Conservation (phyloP, 2,113 vertebrate genomes). For the Nematolebias whitei region DNA sequence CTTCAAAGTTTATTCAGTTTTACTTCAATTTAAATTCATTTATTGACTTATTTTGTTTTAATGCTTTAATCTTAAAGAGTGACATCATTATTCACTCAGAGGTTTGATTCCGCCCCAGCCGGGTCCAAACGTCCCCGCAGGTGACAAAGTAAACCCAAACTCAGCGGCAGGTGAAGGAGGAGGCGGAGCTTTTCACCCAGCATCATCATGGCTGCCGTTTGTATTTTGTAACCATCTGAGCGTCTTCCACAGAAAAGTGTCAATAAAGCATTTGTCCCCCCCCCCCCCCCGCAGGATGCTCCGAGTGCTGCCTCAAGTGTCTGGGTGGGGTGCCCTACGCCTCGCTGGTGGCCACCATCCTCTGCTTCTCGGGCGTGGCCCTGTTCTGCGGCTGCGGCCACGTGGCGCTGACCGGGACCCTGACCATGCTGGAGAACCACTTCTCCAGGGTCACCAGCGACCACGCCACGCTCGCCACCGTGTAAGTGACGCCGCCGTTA, state of each 20-base stretch:
- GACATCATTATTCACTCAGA: neutral
- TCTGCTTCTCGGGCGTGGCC: constrained; percentile 96
- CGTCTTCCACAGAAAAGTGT: neutral
- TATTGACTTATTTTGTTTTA: neutral
- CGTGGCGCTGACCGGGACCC: constrained; percentile 91
- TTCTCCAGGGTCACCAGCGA: constrained; percentile 90
- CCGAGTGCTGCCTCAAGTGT: constrained; percentile 99
- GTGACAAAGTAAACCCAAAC: too few species aligned
- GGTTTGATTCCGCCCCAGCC: constrained; percentile 47
- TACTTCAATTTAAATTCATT: neutral
- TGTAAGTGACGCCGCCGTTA: constrained; percentile 94
- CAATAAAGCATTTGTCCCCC: constrained; percentile 23
- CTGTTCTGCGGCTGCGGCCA: constrained; percentile 97
- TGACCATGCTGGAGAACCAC: constrained; percentile 92
- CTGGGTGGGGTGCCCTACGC: constrained; percentile 97
- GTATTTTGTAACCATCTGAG: constrained; percentile 1
- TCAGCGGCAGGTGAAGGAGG: too few species aligned
- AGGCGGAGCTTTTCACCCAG: neutral
- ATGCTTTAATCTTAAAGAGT: neutral
- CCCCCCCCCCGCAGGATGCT: constrained; percentile 88
- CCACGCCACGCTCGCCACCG: constrained; percentile 88
- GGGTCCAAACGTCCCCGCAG: too few species aligned
- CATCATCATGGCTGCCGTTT: constrained; percentile 9
- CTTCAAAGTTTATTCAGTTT: neutral
- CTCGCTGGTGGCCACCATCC: constrained; percentile 97